These are phyloP conservation scores for Callospermophilus lateralis DNA, from an alignment of 2,113 vertebrate species.

Conservation along the genomic window DNA sequence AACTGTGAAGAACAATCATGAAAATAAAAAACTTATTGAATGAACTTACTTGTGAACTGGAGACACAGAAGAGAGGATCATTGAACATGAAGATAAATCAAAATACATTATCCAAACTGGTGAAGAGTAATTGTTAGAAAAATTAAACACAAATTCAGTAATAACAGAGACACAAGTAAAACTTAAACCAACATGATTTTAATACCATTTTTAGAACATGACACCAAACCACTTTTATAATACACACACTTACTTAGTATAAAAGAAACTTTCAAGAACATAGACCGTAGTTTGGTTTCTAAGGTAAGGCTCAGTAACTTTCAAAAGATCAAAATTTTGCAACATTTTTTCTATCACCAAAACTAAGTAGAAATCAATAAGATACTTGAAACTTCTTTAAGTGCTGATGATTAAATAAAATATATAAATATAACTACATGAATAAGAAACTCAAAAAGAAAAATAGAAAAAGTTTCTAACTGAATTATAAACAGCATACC, in stretches of 20 bases:
- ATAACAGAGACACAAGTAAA: background rate
- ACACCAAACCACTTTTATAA: background rate
- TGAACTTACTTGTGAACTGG: background rate
- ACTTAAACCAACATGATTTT: background rate
- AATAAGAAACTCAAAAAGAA: background rate
- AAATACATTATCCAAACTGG: background rate
- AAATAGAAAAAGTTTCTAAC: background rate
- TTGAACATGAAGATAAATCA: background rate
- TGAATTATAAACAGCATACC: background rate
- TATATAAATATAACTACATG: background rate
- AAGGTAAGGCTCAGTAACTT: background rate
- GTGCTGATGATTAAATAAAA: background rate
- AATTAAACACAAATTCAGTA: background rate
- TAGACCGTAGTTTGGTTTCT: background rate
- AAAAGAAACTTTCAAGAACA: background rate
- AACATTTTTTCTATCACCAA: background rate
- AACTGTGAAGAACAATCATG: background rate
- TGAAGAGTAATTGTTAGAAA: background rate
- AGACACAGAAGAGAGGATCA: background rate
- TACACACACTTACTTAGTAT: background rate
- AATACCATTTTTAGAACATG: background rate
- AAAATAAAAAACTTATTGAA: background rate
- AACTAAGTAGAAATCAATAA: slow-evolving; percentile 24
- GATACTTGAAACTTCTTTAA: background rate
- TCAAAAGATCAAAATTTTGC: background rate